A percentile compares a stretch with the other conserved stretches of the same genome.
Conservation (phyloP, 64 coral and sea anemone species). For the Montipora sp. region DNA sequence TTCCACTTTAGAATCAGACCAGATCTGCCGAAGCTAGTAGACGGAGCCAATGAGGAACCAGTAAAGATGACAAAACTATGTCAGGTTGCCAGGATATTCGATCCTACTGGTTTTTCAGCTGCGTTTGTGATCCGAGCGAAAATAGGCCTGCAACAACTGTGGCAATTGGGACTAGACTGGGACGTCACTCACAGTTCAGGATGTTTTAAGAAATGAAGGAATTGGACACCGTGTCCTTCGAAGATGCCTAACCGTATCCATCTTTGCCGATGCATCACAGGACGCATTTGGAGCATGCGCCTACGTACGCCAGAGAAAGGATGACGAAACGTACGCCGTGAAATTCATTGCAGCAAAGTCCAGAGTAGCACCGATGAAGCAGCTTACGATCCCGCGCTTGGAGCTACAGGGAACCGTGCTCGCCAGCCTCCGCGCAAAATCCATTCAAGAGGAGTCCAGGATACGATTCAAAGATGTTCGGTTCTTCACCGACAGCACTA, state of each 20-base stretch:
- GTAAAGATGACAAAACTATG: constrained; percentile 21
- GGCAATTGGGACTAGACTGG: constrained; percentile 55
- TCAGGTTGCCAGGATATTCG: constrained; percentile 61
- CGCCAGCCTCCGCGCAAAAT: neutral
- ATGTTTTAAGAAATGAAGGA: constrained; percentile 53
- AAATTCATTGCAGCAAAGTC: no score
- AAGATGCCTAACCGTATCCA: constrained; percentile 49
- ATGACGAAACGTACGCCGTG: constrained; percentile 4
- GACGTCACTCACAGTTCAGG: constrained; percentile 5
- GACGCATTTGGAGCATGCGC: constrained; percentile 56
- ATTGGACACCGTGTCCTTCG: constrained; percentile 23
- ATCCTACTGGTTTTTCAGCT: constrained; percentile 27
- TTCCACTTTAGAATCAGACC: neutral
- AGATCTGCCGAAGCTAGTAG: neutral
- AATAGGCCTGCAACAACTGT: constrained; percentile 44
- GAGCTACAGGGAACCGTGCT: constrained; percentile 22
- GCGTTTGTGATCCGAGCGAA: constrained; percentile 45
- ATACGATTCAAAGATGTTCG: no score
- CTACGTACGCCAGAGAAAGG: constrained; percentile 22
- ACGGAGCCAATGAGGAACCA: neutral
- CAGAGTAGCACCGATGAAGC: no score
- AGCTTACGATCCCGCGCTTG: neutral
- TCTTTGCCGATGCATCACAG: constrained; percentile 53
- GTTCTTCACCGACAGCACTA: no score
- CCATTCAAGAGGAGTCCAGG: neutral